A percentile compares a stretch with the other conserved stretches of the same genome.
phyloP scores from a whole-genome alignment of 2,113 vertebrate species.

The Tachysurus fulvidraco region DNA sequence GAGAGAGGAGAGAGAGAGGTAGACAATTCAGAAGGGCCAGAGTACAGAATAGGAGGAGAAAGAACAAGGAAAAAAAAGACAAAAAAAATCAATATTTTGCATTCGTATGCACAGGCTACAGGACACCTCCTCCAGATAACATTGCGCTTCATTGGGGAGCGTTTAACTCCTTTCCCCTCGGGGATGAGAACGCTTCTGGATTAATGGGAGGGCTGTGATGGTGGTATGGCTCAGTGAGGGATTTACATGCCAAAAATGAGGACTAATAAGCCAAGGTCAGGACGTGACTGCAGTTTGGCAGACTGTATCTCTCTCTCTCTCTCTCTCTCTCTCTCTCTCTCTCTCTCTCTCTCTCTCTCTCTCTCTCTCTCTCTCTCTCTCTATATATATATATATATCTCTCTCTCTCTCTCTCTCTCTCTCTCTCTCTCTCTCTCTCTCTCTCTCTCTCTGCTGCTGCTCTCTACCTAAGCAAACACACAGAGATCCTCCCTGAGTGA shows the following conservation, averaged over 20 bases:
- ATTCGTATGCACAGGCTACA: constrained; percentile 75
- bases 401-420: not conserved
- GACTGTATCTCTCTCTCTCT: not conserved
- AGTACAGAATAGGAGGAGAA: constrained; percentile 54
- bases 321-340: not conserved
- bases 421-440: not conserved
- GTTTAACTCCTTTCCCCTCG: constrained; percentile 39
- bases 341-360: constrained; percentile 4
- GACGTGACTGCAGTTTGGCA: constrained; percentile 26
- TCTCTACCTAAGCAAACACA: constrained; percentile 15
- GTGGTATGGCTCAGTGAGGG: constrained; percentile 8
- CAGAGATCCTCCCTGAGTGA: not conserved
- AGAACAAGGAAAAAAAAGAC: constrained; percentile 59
- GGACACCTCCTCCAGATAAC: constrained; percentile 62
- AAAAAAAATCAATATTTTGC: constrained; percentile 70
- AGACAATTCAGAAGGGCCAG: constrained; percentile 61
- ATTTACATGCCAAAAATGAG: constrained; percentile 30
- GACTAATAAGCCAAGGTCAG: constrained; percentile 11
- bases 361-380: not conserved
- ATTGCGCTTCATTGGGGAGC: constrained; percentile 44
- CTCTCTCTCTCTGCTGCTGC: not conserved
- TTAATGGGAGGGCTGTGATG: constrained; percentile 33
- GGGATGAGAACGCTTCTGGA: constrained; percentile 35
- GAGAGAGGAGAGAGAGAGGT: constrained; percentile 38
- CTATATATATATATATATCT: too few relatives aligned